Conservation (phyloP, 2,797 vertebrate genomes). For the Danionella dracula region DNA sequence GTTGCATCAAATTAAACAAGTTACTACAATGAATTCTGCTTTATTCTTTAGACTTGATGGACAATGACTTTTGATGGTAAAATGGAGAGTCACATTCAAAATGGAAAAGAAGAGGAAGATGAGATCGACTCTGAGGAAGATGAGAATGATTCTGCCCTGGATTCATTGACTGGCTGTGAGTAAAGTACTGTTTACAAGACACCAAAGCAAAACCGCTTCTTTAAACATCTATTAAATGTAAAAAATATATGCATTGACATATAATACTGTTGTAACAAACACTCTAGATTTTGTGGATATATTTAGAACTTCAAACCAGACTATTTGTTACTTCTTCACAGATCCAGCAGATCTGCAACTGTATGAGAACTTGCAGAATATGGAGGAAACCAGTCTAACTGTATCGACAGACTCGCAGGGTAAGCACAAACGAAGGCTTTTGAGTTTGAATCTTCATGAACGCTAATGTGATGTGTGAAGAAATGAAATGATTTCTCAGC, state of each 20-base stretch:
- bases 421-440: neutral
- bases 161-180: conserved; percentile 5
- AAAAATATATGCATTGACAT: too few species aligned
- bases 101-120: neutral
- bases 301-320: too few species aligned
- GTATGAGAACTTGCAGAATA: neutral
- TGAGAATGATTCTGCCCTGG: neutral
- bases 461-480: too few species aligned
- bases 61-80: neutral
- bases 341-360: neutral
- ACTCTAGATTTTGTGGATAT: too few species aligned
- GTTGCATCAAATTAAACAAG: too few species aligned
- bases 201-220: too few species aligned
- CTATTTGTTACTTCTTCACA: neutral
- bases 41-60: too few species aligned
- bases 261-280: too few species aligned
- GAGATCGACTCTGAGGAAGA: neutral
- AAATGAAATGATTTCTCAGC: too few species aligned
- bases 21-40: too few species aligned
- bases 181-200: neutral
- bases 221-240: too few species aligned
- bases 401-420: neutral
- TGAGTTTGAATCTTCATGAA: too few species aligned
- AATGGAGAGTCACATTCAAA: neutral
- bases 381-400: neutral